Evolutionary conservation across 2,888 invertebrate genomes (phyloP).

Genomic region (Oscheius sp.): DNA sequence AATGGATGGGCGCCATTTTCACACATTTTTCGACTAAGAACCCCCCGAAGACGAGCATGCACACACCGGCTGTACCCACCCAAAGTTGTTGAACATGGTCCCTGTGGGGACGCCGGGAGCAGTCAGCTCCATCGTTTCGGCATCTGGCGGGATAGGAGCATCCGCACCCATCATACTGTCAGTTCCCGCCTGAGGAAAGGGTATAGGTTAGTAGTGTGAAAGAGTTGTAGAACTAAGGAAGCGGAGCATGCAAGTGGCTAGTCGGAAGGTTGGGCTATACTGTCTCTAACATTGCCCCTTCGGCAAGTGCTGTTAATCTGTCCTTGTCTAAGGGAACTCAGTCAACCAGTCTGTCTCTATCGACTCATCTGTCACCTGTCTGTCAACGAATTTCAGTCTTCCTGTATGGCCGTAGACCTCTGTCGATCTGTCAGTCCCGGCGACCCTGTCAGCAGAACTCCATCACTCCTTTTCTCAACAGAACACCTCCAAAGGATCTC

Average conservation of each 20-base stretch:
- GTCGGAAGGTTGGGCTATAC: neutral
- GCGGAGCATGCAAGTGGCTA: neutral
- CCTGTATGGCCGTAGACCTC: too few species aligned
- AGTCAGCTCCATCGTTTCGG: slow-evolving; percentile 50
- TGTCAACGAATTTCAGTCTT: too few species aligned
- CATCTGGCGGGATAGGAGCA: neutral
- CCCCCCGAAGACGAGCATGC: too few species aligned
- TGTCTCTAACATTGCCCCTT: slow-evolving; percentile 53
- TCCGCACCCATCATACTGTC: slow-evolving; percentile 24
- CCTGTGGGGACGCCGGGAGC: slow-evolving; percentile 42
- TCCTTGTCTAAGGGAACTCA: too few species aligned
- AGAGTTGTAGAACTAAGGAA: neutral
- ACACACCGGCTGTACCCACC: slow-evolving; percentile 23
- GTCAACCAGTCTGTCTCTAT: too few species aligned
- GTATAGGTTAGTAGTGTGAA: neutral
- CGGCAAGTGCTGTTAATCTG: too few species aligned
- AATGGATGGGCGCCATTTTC: neutral
- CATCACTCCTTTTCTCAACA: too few species aligned
- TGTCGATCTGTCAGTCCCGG: too few species aligned
- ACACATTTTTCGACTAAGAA: neutral
- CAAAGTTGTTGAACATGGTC: slow-evolving; percentile 64
- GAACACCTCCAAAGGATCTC: too few species aligned
- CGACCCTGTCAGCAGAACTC: too few species aligned
- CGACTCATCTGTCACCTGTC: too few species aligned
- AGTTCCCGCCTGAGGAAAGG: slow-evolving; percentile 29